Conservation (phyloP, 2,113 vertebrate genomes). For the Mesitornis unicolor region DNA sequence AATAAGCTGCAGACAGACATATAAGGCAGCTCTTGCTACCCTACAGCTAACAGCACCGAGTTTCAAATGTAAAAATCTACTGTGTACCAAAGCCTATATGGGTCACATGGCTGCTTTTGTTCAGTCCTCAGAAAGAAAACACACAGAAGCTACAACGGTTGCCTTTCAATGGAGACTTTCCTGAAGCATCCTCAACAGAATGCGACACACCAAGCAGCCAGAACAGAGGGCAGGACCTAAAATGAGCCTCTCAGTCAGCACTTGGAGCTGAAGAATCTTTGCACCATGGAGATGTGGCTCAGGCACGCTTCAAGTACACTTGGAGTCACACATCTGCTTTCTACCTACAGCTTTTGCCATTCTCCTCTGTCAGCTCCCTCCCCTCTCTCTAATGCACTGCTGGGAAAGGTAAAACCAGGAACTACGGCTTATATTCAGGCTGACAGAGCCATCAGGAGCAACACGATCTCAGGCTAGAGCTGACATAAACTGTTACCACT, state of each 20-base stretch:
- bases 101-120: not conserved
- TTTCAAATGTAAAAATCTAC: not conserved
- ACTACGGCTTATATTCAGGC: not conserved
- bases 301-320: not conserved
- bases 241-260: not conserved
- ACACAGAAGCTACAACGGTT: not conserved
- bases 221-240: not conserved
- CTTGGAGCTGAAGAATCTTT: not conserved
- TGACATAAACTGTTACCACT: not conserved
- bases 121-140: not conserved
- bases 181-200: not conserved
- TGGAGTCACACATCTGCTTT: not conserved
- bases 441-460: not conserved
- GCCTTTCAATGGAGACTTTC: not conserved
- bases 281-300: not conserved
- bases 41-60: not conserved
- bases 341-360: not conserved
- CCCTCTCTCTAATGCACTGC: not conserved
- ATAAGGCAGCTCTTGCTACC: not conserved
- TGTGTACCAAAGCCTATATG: rapidly evolving
- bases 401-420: not conserved
- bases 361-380: not conserved
- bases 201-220: not conserved
- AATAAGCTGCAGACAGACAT: not conserved
- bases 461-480: not conserved